Evolutionary conservation across 2,113 vertebrate genomes (phyloP), one percentile per base, ranked within the genome.

Genomic region (Struthio camelus): DNA sequence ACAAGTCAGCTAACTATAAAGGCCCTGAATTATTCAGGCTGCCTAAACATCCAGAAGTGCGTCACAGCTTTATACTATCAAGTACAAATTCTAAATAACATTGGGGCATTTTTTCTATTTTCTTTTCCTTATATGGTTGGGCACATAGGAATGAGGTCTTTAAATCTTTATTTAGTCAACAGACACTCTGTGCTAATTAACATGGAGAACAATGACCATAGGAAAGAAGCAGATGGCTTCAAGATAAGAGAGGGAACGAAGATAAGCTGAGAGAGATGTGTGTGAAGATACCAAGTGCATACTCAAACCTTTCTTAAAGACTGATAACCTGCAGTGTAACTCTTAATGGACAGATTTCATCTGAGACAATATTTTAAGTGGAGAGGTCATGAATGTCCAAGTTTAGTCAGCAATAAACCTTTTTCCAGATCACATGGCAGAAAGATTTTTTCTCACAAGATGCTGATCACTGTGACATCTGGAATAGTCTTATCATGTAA

Each of bases 1-100:
- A 87, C 94, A 96, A 97, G 94, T 94, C 97, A 95, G 93, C 94
- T 94, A 87, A 92, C 94, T 95, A 96, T 82, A 94, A 97, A 97
- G 87, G 44, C 71, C 64, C 75, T 97, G 89, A 96, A 97, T 95
- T 96, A 95, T 97, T 95, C 95, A 96, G 92, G 95, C 87, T 97
- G 95, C 95, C 85, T 94, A 96, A 96, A 96, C 93, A 94, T 72
- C 91, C 94, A 95, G 91, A 95, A 95, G 87, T 91, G 89, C 89
- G 90, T 94, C 85, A 34, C 85, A 96, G 93, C 87, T 87, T 95
- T 94, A 82, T 62, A 62, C 73, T 96, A 95, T 96, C 36, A 88
- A 96, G 20, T 89, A 81, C 93, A 92, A 95, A 96, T 96, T 93
- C 91, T 84, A 91, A 83, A 80, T 66, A 89, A 64, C 67, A 85